Conservation (phyloP, 2,888 invertebrate genomes). For the Pristionchus entomophagus region DNA sequence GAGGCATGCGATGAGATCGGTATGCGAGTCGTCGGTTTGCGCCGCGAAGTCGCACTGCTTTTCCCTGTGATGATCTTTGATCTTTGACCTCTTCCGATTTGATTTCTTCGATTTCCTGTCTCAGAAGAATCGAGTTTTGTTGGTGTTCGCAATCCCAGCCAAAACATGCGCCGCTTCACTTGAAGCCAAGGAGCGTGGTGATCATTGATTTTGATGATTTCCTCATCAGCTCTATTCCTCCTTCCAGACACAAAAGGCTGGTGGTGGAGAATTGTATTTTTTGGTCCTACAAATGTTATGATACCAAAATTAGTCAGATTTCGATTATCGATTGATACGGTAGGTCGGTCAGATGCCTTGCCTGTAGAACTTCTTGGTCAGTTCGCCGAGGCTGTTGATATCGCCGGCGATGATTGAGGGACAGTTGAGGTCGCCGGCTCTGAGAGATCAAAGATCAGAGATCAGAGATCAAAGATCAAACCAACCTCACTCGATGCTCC, state of each 20-base stretch:
- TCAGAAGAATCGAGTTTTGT: no score
- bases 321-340: no score
- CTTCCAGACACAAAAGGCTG: no score
- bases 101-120: no score
- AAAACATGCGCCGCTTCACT: no score
- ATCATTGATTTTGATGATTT: not conserved
- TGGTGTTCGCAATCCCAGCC: no score
- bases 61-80: not conserved
- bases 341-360: no score
- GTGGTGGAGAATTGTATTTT: no score
- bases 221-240: no score
- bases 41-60: not conserved
- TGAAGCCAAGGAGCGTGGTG: not conserved
- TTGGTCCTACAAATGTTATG: no score
- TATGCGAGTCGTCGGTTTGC: not conserved
- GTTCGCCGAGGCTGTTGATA: not conserved
- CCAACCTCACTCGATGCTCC: constrained; percentile 2
- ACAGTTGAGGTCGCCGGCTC: not conserved
- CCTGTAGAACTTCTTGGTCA: constrained; percentile 26
- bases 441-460: constrained; percentile 5
- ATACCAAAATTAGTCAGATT: no score
- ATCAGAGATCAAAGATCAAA: constrained; percentile 2
- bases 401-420: not conserved
- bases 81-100: no score
- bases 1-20: not conserved